Conservation (phyloP, 2,113 vertebrate genomes). For the Takifugu flavidus region DNA sequence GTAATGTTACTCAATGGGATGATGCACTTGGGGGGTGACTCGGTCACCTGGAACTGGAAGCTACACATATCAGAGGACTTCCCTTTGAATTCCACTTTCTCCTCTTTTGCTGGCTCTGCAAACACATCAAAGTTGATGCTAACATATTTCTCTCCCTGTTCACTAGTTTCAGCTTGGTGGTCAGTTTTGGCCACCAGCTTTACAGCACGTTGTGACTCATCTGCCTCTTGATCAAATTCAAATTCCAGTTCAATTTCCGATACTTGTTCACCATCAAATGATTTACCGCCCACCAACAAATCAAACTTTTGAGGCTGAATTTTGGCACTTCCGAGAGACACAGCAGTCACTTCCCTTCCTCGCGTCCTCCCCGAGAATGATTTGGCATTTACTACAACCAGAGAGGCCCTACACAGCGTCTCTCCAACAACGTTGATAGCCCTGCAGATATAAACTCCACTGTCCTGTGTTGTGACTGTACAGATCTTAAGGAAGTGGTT, state of each 20-base stretch:
- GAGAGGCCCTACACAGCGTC: conserved; percentile 81
- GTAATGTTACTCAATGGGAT: conserved; percentile 81
- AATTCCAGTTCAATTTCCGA: conserved; percentile 86
- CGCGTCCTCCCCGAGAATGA: conserved; percentile 56
- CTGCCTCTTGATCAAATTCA: conserved; percentile 76
- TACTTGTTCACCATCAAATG: conserved; percentile 73
- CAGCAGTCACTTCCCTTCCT: conserved; percentile 68
- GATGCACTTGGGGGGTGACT: conserved; percentile 84
- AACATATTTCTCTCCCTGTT: conserved; percentile 77
- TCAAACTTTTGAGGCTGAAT: conserved; percentile 76
- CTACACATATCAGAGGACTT: conserved; percentile 83
- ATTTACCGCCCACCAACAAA: conserved; percentile 75
- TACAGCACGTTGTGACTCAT: conserved; percentile 78
- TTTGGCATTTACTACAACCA: conserved; percentile 75
- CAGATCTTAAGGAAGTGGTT: conserved; percentile 85
- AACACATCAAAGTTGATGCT: conserved; percentile 82
- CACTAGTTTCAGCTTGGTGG: conserved; percentile 56
- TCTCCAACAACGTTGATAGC: conserved; percentile 88
- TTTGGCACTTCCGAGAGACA: conserved; percentile 60
- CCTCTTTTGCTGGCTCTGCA: conserved; percentile 79
- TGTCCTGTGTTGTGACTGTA: conserved; percentile 76
- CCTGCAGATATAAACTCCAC: conserved; percentile 84
- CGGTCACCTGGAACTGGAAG: conserved; percentile 90
- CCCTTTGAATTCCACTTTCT: conserved; percentile 82
- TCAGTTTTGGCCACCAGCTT: conserved; percentile 77